A percentile compares a stretch with the other conserved stretches of the same genome.
Conservation (phyloP, 1,140 invertebrate genomes). For the Muscidifurax raptorellus region DNA sequence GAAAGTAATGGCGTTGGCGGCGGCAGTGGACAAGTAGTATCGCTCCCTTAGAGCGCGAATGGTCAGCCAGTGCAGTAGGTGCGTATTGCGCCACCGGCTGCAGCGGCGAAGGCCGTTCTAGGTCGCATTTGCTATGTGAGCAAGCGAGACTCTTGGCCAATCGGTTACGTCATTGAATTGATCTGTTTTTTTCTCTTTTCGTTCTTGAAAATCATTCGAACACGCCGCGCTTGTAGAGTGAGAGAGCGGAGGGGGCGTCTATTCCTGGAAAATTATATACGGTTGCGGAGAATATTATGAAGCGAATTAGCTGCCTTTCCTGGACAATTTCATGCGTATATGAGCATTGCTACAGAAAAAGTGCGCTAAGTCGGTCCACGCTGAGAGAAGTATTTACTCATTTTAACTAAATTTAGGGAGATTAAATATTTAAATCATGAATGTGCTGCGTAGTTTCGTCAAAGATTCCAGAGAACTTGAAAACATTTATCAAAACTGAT, state of each 20-base stretch:
- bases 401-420: too few relatives aligned
- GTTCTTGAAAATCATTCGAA: conserved; percentile 17
- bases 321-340: background rate
- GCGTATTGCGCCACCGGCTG: conserved; percentile 45
- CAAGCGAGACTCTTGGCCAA: conserved; percentile 1
- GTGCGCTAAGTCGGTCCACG: too few relatives aligned
- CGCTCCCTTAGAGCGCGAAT: conserved; percentile 58
- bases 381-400: too few relatives aligned
- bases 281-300: conserved; percentile 2
- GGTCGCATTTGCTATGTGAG: conserved; percentile 50
- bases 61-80: conserved; percentile 59
- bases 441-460: too few relatives aligned
- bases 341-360: too few relatives aligned
- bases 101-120: conserved; percentile 64
- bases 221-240: background rate
- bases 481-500: too few relatives aligned
- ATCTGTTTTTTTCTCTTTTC: conserved; percentile 4
- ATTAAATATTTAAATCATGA: too few relatives aligned
- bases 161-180: conserved; percentile 31
- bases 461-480: too few relatives aligned
- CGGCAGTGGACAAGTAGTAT: conserved; percentile 57
- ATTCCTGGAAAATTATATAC: conserved; percentile 23
- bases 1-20: conserved; percentile 27
- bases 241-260: background rate
- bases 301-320: background rate